phyloP scores from a whole-genome alignment of 2,797 vertebrate genomes.

The Esox masquinongy region DNA sequence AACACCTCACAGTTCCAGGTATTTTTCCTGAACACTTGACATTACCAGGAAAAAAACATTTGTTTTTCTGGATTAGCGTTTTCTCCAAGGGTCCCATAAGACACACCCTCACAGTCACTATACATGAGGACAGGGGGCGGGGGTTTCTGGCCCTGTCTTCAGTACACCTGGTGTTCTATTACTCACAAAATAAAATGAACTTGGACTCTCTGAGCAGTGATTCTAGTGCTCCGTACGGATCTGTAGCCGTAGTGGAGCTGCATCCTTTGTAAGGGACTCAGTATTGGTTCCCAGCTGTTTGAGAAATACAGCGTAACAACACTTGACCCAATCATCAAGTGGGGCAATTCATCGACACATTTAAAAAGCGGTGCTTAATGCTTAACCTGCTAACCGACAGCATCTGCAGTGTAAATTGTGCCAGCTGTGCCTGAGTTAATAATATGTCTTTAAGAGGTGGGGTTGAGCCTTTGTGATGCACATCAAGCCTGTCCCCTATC shows the following conservation, averaged over 20 bases:
- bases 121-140: too few relatives aligned
- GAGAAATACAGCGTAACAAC: background rate
- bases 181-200: too few relatives aligned
- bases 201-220: too few relatives aligned
- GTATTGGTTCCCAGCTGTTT: background rate
- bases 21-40: background rate
- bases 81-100: too few relatives aligned
- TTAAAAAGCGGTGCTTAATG: slow-evolving; percentile 23
- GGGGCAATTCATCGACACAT: background rate
- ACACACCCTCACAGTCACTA: too few relatives aligned
- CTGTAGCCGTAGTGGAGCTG: too few relatives aligned
- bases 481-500: slow-evolving; percentile 18
- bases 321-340: background rate
- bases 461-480: slow-evolving; percentile 6
- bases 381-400: slow-evolving; percentile 12
- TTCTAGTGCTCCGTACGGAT: too few relatives aligned
- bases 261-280: background rate
- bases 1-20: slow-evolving; percentile 6
- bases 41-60: background rate
- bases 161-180: too few relatives aligned
- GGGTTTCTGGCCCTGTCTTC: too few relatives aligned
- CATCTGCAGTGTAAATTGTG: background rate
- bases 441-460: slow-evolving; percentile 25
- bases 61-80: too few relatives aligned
- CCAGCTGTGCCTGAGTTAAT: slow-evolving; percentile 13